Conservation (phyloP, 2,113 vertebrate species). For the Pseudolaguvia tuberculata region DNA sequence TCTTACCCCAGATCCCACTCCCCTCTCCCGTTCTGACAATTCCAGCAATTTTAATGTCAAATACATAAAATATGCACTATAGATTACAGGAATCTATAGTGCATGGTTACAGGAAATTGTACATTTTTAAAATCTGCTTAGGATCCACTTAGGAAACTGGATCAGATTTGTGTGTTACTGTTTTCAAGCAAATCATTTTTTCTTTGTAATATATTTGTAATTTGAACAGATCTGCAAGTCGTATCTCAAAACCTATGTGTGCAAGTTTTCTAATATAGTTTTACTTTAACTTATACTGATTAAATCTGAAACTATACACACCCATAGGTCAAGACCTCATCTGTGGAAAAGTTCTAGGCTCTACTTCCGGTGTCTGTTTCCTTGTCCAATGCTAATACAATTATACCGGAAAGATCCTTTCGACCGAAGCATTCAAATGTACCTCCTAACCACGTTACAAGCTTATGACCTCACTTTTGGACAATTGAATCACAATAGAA, state of each 20-base stretch:
- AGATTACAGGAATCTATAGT: too few species aligned
- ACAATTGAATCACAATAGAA: too few species aligned
- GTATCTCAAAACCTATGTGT: not conserved
- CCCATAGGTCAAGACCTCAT: not conserved
- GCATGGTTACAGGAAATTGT: not conserved
- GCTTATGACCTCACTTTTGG: not conserved
- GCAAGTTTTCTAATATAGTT: not conserved
- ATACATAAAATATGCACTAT: too few species aligned
- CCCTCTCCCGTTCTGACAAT: too few species aligned
- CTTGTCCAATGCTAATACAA: not conserved
- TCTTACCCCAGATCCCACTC: too few species aligned
- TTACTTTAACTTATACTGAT: not conserved
- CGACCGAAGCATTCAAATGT: not conserved
- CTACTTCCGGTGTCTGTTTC: not conserved
- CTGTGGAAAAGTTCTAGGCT: not conserved
- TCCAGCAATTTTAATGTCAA: too few species aligned
- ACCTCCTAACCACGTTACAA: not conserved
- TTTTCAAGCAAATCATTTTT: not conserved
- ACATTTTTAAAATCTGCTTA: not conserved
- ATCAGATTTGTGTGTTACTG: not conserved
- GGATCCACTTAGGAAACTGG: not conserved
- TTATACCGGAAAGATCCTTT: not conserved
- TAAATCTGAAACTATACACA: not conserved
- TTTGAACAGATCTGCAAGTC: not conserved
- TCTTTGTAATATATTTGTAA: not conserved